Percentiles rank a stretch among this genome's conserved stretches.
These are phyloP conservation scores for Corapipo altera DNA, from an alignment of 2,113 vertebrate species.

Conservation along the genomic window DNA sequence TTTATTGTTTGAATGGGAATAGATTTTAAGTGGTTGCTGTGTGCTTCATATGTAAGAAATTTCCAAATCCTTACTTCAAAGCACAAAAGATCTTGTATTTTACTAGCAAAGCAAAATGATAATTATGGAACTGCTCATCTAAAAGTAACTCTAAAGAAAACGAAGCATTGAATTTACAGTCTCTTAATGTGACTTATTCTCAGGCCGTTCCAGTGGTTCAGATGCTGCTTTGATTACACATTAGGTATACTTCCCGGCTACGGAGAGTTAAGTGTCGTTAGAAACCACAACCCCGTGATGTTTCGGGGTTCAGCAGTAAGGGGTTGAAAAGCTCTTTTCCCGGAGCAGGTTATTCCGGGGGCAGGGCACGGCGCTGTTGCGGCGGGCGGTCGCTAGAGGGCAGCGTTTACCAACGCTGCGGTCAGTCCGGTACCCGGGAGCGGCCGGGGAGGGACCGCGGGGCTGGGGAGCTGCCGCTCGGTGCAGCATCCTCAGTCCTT, in stretches of 20 bases:
- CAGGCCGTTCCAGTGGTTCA: background rate
- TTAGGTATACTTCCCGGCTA: background rate
- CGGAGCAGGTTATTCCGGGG: fast-evolving
- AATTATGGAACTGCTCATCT: background rate
- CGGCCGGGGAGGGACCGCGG: fast-evolving
- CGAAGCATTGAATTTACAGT: background rate
- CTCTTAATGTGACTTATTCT: background rate
- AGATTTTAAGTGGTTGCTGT: background rate
- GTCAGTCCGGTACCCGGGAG: fast-evolving
- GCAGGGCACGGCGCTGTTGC: background rate
- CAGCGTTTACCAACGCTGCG: conserved; percentile 1
- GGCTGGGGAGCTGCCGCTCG: background rate
- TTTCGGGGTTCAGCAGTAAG: fast-evolving
- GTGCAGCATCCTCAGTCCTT: background rate
- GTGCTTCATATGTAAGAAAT: background rate
- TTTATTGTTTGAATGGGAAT: background rate
- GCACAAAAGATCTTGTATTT: background rate
- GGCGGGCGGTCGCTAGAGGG: conserved; percentile 53
- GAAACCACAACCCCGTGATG: fast-evolving
- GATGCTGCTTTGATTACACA: background rate
- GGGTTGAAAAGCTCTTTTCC: background rate
- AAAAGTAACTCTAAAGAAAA: background rate
- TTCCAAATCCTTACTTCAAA: background rate
- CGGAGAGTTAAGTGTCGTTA: background rate
- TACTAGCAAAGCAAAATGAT: background rate